phyloP scores from a whole-genome alignment of 2,113 vertebrate species.

The Oncorhynchus gorbuscha region DNA sequence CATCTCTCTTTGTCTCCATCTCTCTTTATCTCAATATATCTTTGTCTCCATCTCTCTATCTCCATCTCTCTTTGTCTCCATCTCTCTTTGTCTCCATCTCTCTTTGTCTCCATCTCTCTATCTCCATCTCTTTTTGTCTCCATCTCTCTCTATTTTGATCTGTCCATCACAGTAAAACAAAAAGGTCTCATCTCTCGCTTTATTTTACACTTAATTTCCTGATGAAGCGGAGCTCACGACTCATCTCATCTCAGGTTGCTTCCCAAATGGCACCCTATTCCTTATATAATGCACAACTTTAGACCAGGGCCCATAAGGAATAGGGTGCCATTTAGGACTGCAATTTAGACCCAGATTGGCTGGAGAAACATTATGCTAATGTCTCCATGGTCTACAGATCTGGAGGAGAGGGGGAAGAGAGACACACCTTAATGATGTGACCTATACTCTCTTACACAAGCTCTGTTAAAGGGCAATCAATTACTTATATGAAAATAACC shows the following conservation, averaged over 20 bases:
- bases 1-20: too few relatives aligned
- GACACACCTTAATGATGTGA: slow-evolving; percentile 12
- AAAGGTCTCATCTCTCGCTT: slow-evolving; percentile 55
- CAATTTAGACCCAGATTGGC: slow-evolving; percentile 36
- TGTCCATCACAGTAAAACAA: slow-evolving; percentile 29
- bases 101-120: too few relatives aligned
- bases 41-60: too few relatives aligned
- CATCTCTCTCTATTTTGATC: too few relatives aligned
- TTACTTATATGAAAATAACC: slow-evolving; percentile 22
- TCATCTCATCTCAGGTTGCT: too few relatives aligned
- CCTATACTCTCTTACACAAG: slow-evolving; percentile 12
- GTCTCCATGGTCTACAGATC: slow-evolving; percentile 27
- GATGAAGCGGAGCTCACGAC: slow-evolving; percentile 30
- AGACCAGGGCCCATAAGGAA: too few relatives aligned
- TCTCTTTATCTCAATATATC: too few relatives aligned
- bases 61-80: too few relatives aligned
- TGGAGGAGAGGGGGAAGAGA: background rate
- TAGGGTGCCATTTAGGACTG: slow-evolving; percentile 24
- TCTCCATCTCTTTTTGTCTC: too few relatives aligned
- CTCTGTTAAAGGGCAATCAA: slow-evolving; percentile 51
- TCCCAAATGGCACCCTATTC: too few relatives aligned
- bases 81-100: too few relatives aligned
- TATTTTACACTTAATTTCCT: slow-evolving; percentile 72
- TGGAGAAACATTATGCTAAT: slow-evolving; percentile 63
- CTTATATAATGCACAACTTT: too few relatives aligned